Base-by-base conservation (phyloP, 2,797 vertebrate genomes). In the Syndactyla subalaris region DNA sequence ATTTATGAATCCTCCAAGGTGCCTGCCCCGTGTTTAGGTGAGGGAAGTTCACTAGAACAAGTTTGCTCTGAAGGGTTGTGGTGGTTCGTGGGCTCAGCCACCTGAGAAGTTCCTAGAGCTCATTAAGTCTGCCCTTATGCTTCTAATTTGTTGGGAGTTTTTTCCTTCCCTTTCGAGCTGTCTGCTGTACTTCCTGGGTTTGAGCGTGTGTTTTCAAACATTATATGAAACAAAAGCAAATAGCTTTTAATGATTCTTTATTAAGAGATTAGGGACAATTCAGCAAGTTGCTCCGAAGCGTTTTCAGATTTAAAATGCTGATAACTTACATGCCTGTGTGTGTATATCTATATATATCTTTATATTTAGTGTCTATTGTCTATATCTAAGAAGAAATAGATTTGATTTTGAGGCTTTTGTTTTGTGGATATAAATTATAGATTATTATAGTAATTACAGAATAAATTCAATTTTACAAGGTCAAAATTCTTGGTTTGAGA, bases 141-240 rank as follows among this genome's bases (percentile, higher is more conserved):
- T 97, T 97, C 95, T 91, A 55, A 97, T 97, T 97, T 96, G 84
- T 55, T 96, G 36, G 32, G 51, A 57, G 36, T 29, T 71, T 88
- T 88, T 63, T 14, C 18, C 27, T 74, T 79, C 95, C 41, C 84
- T 92, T 72, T 92, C 87, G 81, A 91, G 32, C 90, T 92, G 96
- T 96, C 96, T 97, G 92, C 94, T 43, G 23, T 85, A 72, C 90
- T 96, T 97, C 94, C 95, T 96, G 96, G 48, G 46, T 83, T 97
- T 90, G 89, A 74, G 81, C 76, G 83, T 75, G 54, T 91, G 94
- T 95, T 96, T 96, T 93, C 79, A 91, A 96, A 86, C 88, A 57
- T 81, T 54, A 20, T 14, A 48, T 3, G 8, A 93, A 96, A 70
- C 67, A 73, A 89, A 90, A 89, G 34, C 14, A 36, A 24, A 26